Base-by-base conservation (phyloP, 2,888 invertebrate genomes). In the Drosophila birchii region DNA sequence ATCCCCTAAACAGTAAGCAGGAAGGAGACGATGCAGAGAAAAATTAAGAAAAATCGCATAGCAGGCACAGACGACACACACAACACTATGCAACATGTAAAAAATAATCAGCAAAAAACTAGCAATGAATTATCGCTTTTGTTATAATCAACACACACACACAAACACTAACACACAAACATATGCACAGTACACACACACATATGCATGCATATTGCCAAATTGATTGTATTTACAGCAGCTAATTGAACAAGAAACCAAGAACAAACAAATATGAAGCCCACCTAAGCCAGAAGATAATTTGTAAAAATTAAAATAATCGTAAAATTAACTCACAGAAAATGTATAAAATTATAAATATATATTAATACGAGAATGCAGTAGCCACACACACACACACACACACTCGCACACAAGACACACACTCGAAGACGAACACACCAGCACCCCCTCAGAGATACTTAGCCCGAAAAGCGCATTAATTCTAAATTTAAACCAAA, bases 231-330 rank as follows among this genome's bases (percentile, higher is more conserved):
- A 80, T 60, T 71, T 61, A 81, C 64, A 80, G 67, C 76, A 83
- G 75, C 74, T 61, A 70, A 54, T 74, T 77, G 55, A 62, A 51
- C 29, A 55, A 61, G 11, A 49, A 64, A 55, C 53, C 74, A 66
- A 80, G 69, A 84, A 80, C 71, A 76, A 85, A 85, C 87, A 83
- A 88, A 89, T 82, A 88, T 80, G 67, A 84, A 85, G 89, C 90
- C 84, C 84, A 84, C 84, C 84, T 89, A 85, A 82, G 81, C 87
- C 86, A 86, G 36, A 62, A 62, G 39, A 63, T 75, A 71, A 74
- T 62, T 75, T 75, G 51, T 67, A 72, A 67, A 75, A 53, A 72
- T 72, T 72, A 54, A 66, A 63, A 74, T 82, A 86, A 88, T 86
- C 84, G 88, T 79, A 88, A 88, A 74, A 80, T 75, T 76, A 79